Base-by-base conservation (phyloP, 2,113 vertebrate genomes). In the Eulemur rufifrons region DNA sequence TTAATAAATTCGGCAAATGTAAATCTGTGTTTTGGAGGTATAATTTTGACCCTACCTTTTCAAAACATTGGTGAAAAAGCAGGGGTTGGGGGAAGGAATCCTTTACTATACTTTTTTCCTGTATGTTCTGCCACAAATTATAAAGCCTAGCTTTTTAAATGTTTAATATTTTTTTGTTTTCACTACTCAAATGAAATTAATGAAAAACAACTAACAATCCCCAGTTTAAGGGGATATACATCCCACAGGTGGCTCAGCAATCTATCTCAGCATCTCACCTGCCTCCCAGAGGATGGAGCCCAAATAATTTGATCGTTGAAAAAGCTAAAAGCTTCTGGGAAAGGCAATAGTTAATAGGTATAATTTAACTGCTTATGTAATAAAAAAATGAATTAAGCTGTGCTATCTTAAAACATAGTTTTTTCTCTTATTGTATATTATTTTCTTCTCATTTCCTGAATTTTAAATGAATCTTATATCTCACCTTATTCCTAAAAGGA, bases 1-100 rank as follows among this genome's bases (percentile, higher is more conserved):
- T 18, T 86, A 88, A 93, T 94, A 85, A 95, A 94, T 56, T 68
- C 54, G 83, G n/a, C 34, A 94, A 42, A 80, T 85, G 6, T 59
- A 45, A 61, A 68, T 89, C 14, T 76, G 1, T 69, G 23, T 37
- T 68, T 91, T 88, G 20, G 6, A 73, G n/a, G 34, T 88, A 1
- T 73, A 42, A 82, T 90, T 85, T 73, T 74, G 8, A 52, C 45
- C 34, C 10, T 85, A 91, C 5, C 17, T 84, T 87, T 88, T 59
- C 20, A 87, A 97, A 86, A 61, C 10, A 21, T 73, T 88, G 52
- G 11, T 82, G 87, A 37, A 90, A 92, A 80, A 74, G 47, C 27
- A 37, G 61, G 11, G 2, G 0, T 29, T 81, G 0, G 0, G 8
- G 4, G 5, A 64, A 13, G 5, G 13, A 14, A 42, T 37, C 5